Evolutionary conservation across 2,113 vertebrate genomes (phyloP), one percentile per base, ranked within the genome.

Genomic region (Plotosus lineatus): DNA sequence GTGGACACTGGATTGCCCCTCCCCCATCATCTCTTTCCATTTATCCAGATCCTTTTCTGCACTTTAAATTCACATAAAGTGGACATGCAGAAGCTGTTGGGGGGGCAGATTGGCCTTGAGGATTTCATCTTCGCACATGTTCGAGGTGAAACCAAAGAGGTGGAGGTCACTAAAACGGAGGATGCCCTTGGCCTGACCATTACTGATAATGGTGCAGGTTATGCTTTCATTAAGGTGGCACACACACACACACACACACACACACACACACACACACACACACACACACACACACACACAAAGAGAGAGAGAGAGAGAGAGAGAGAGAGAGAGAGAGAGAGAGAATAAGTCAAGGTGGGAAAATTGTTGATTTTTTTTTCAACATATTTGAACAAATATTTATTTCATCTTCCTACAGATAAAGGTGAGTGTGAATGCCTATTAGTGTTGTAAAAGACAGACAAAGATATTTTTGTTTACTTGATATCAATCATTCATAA

Each of bases 61-160:
- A 99, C 98, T 6, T 92, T 99, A 40, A 99, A 99, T 90, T 98
- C 97, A 0, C 97, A 99, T 86, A 99, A 98, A 74, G 97, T 99
- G 82, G 98, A 99, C 91, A 99, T 99, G 98, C 96, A 96, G 91
- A 98, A 97, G 87, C 92, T 99, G 1, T 90, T 99, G 71, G 98
- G 98, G 0, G 98, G 98, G 0, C 98, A 99, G 92, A 99, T 99
- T 0, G 97, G 97, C 6, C 88, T 99, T 88, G 98, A 99, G 87
- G 98, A 99, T 79, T 99, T 99, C 86, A 99, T 99, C 88, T 99
- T 99, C 0, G 97, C 98, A 46, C 98, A 99, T 0, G 92, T 98
- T 44, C 92, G 96, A 1, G 98, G 98, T 0, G 96, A 99, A 86
- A 96, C 96, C 1, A 98, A 99, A 84, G 98, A 98, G 86, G 97